Conservation (phyloP, 2,797 vertebrate genomes). For the Sternotherus odoratus region DNA sequence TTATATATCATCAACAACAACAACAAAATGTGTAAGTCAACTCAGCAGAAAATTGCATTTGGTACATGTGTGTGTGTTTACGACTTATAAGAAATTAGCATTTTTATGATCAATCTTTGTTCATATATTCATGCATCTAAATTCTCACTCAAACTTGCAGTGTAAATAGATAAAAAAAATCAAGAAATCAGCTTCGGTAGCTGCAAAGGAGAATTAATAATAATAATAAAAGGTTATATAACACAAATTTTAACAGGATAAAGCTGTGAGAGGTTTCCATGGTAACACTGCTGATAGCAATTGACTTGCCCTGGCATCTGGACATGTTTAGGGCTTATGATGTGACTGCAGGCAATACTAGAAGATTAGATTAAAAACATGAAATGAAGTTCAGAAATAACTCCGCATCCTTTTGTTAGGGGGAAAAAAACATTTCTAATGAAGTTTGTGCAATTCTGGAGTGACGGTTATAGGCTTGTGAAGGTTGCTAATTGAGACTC, state of each 20-base stretch:
- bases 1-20: neutral
- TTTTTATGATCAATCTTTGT: neutral
- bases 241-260: slow-evolving; percentile 34
- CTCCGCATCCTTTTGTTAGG: slow-evolving; percentile 7
- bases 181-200: neutral
- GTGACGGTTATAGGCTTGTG: fast-evolving
- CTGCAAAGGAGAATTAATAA: neutral
- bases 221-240: slow-evolving; percentile 15
- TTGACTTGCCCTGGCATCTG: slow-evolving; percentile 13
- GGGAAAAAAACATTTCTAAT: neutral
- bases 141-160: neutral
- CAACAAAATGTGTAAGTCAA: neutral
- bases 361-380: slow-evolving; percentile 1
- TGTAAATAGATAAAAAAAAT: neutral
- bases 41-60: neutral
- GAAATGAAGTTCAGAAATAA: neutral
- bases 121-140: neutral
- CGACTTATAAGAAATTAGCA: neutral
- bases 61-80: neutral
- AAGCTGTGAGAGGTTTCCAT: slow-evolving; percentile 60
- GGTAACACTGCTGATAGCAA: neutral
- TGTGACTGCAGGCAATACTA: slow-evolving; percentile 17
- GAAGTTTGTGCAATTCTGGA: neutral
- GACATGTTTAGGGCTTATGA: slow-evolving; percentile 8
- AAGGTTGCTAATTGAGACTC: neutral